Conservation (phyloP, 2,888 invertebrate genomes). For the Toxonevra muliebris region DNA sequence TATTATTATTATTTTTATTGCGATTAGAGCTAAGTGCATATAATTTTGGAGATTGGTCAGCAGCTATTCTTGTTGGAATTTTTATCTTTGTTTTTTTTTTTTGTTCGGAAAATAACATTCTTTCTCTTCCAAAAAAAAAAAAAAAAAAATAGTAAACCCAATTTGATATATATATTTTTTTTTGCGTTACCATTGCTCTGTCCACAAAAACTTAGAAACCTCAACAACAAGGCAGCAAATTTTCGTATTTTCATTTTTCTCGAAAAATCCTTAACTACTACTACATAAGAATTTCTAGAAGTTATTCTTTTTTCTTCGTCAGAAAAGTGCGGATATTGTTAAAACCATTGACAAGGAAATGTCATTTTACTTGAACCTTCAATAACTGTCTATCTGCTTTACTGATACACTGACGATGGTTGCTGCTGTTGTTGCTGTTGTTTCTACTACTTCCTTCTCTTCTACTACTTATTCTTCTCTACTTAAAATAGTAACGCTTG, state of each 20-base stretch:
- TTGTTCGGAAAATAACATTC: too few relatives aligned
- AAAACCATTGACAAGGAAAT: slow-evolving; percentile 26
- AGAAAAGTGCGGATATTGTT: slow-evolving; percentile 23
- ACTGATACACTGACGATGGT: too few relatives aligned
- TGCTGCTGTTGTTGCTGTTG: too few relatives aligned
- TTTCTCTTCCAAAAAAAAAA: background rate
- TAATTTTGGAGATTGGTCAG: background rate
- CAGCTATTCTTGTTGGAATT: background rate
- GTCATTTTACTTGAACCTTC: slow-evolving; percentile 26
- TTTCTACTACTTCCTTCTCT: too few relatives aligned
- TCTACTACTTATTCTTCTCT: background rate
- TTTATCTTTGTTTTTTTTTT: background rate
- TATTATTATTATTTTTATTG: background rate
- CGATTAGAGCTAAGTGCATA: slow-evolving; percentile 1
- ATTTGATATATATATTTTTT: background rate
- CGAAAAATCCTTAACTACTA: background rate
- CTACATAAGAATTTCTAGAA: slow-evolving; percentile 11
- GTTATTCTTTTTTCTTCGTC: slow-evolving; percentile 1
- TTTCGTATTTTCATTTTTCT: slow-evolving; percentile 6
- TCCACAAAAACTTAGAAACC: slow-evolving; percentile 14
- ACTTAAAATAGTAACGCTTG: slow-evolving; percentile 15
- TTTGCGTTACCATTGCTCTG: slow-evolving; percentile 26
- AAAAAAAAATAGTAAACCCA: too few relatives aligned
- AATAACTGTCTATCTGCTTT: too few relatives aligned
- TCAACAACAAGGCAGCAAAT: slow-evolving; percentile 24